Conservation (phyloP, 2,113 vertebrate genomes). For the Thamnaconus septentrionalis region DNA sequence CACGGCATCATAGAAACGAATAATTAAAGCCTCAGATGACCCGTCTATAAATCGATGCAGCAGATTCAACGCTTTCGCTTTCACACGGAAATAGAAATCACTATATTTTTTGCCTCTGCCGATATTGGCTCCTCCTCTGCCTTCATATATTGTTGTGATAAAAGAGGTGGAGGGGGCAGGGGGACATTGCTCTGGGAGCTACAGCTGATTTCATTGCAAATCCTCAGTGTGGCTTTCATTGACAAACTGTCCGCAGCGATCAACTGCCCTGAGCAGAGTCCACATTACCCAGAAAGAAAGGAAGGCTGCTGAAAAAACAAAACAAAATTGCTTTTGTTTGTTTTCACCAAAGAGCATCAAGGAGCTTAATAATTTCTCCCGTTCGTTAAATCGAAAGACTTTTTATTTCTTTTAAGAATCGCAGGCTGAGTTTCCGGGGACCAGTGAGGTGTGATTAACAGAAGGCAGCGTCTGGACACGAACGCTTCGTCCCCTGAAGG, state of each 20-base stretch:
- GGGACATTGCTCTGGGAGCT: too few relatives aligned
- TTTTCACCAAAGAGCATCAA: conserved; percentile 14
- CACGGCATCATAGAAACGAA: too few relatives aligned
- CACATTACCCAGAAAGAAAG: neutral
- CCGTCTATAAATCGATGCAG: too few relatives aligned
- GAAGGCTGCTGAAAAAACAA: too few relatives aligned
- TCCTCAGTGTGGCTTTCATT: neutral
- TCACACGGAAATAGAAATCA: too few relatives aligned
- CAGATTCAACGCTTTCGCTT: too few relatives aligned
- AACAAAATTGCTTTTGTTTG: neutral
- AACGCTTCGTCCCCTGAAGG: conserved; percentile 13
- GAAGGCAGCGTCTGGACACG: conserved; percentile 21
- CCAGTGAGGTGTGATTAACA: conserved; percentile 54
- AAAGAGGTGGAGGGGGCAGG: too few relatives aligned
- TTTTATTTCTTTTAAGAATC: conserved; percentile 1
- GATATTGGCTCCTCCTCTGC: too few relatives aligned
- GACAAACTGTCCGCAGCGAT: neutral
- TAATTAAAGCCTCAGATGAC: too few relatives aligned
- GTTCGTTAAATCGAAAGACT: conserved; percentile 28
- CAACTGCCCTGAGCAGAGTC: neutral
- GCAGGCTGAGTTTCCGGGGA: conserved; percentile 23
- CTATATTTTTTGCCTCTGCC: too few relatives aligned
- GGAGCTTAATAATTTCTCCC: conserved; percentile 19
- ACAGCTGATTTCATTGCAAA: too few relatives aligned
- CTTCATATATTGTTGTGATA: too few relatives aligned